Conservation (phyloP, 2,113 vertebrate species). For the Ivindomyrus marchei region DNA sequence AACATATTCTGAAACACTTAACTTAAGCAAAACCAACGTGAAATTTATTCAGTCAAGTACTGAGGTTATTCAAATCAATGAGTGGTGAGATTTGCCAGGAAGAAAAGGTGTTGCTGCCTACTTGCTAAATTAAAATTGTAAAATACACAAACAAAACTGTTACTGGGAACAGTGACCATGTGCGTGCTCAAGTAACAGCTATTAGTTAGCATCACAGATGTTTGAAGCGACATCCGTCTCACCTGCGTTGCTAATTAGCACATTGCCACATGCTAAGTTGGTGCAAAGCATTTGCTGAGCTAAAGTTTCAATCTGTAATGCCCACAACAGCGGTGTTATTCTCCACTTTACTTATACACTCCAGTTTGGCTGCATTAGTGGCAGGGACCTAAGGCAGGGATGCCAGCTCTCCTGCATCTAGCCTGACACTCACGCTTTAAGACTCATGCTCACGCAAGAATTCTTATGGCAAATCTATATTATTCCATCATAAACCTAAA, state of each 20-base stretch:
- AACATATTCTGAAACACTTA: neutral
- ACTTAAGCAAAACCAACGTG: neutral
- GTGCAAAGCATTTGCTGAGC: neutral
- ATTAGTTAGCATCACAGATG: neutral
- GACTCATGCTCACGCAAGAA: too few relatives aligned
- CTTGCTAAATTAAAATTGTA: neutral
- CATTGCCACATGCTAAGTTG: neutral
- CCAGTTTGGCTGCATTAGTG: neutral
- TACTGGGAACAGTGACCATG: neutral
- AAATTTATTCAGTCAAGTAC: neutral
- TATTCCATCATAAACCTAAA: too few relatives aligned
- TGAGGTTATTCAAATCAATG: neutral
- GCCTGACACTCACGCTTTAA: too few relatives aligned
- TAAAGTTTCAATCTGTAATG: neutral
- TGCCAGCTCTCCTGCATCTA: too few relatives aligned
- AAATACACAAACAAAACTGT: neutral
- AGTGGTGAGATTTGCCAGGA: neutral
- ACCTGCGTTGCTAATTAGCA: neutral
- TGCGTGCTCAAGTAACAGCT: neutral
- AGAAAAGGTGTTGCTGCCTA: neutral
- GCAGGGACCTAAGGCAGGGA: neutral
- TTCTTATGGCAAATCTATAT: too few relatives aligned
- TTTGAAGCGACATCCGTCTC: neutral
- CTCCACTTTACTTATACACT: neutral
- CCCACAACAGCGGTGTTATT: neutral